Base-by-base conservation (phyloP, 2,797 vertebrate species). In the Myiothlypis chrysogaster region DNA sequence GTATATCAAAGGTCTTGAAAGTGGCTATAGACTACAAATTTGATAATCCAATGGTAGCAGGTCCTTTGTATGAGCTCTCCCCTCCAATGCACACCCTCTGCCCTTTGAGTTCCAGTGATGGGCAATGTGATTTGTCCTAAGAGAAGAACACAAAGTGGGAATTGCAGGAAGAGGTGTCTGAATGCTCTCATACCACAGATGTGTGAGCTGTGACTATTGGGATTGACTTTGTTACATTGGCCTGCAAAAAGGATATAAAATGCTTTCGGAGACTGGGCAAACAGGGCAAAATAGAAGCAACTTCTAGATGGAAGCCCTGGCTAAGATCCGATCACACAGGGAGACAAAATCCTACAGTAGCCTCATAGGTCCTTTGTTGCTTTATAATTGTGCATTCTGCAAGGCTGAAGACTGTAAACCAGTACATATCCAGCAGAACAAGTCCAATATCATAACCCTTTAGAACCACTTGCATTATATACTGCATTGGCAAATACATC, bases 41-140 rank as follows among this genome's bases (percentile, higher is more conserved):
- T 46, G n/a, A 35, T 73, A 16, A 20, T 23, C 10, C 10, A n/a
- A 7, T n/a, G 12, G 7, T 19, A 39, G 2, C 18, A n/a, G 27
- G 13, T 22, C 49, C 19, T 43, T 61, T 0, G 1, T 14, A n/a
- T 27, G 19, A 2, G 0, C 24, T 27, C 10, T 75, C 3, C 8
- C 10, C 5, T 32, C 12, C 10, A 35, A 8, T 1, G 2, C 7
- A 19, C 8, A 22, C 6, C 7, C 16, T 52, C 24, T 20, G 15
- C 3, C 17, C 6, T 47, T 34, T 1, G 0, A 30, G 25, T 32
- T 44, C 24, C 34, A 23, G 8, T 35, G 10, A 49, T 17, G 27
- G 19, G 22, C 34, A 32, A 11, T 6, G 27, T 20, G 15, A 35
- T 68, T 82, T 61, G 8, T 47, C 27, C 22, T 75, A 24, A 13